These are phyloP conservation scores for Dromococcyx pavoninus DNA, from an alignment of 2,797 vertebrate genomes.

Conservation along the genomic window DNA sequence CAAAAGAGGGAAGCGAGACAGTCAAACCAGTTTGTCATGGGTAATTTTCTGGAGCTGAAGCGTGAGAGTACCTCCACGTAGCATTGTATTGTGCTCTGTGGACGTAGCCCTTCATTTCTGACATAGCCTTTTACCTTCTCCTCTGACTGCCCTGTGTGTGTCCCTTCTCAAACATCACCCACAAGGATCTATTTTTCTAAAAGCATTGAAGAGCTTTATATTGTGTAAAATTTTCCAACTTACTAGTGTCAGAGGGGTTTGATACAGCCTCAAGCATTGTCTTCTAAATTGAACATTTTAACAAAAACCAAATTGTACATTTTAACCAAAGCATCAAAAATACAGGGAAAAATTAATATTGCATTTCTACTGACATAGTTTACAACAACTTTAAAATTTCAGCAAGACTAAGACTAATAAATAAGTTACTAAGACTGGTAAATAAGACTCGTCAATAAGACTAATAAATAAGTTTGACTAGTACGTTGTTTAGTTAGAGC, in stretches of 20 bases:
- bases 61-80: fast-evolving
- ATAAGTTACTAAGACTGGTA: no score
- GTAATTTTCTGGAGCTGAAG: not conserved
- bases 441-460: no score
- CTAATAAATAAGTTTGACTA: not conserved
- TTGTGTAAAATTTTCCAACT: not conserved
- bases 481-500: not conserved
- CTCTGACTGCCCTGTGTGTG: fast-evolving
- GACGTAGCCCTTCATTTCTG: fast-evolving
- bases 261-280: not conserved
- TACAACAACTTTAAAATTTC: not conserved
- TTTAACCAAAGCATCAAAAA: not conserved
- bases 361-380: not conserved
- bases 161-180: not conserved
- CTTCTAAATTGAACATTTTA: not conserved
- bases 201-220: not conserved
- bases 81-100: fast-evolving
- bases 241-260: not conserved
- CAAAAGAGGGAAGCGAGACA: not conserved
- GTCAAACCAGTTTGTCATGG: not conserved
- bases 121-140: not conserved
- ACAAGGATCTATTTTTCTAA: not conserved
- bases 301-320: not conserved
- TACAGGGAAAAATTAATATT: not conserved
- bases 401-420: not conserved